phyloP scores from a whole-genome alignment of 2,888 invertebrate genomes.

The Esperia sulphurella region DNA sequence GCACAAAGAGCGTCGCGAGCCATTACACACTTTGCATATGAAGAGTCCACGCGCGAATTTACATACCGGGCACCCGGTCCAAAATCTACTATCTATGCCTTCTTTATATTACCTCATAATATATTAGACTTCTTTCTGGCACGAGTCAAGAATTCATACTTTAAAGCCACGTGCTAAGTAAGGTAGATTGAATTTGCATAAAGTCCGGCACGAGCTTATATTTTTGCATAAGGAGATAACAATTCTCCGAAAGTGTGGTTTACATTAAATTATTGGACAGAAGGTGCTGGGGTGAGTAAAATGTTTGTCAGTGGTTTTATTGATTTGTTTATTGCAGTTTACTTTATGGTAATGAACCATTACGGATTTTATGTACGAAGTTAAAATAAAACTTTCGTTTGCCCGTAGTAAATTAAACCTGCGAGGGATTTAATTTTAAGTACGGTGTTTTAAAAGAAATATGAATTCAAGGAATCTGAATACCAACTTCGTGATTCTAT shows the following conservation, averaged over 20 bases:
- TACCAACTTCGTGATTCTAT: slow-evolving; percentile 10
- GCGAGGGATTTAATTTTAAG: slow-evolving; percentile 5
- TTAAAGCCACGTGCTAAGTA: slow-evolving; percentile 56
- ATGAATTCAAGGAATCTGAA: background rate
- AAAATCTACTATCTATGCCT: slow-evolving; percentile 56
- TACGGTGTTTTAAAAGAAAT: slow-evolving; percentile 4
- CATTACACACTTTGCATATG: slow-evolving; percentile 67
- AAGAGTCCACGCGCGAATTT: slow-evolving; percentile 74
- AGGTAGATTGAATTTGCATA: slow-evolving; percentile 67
- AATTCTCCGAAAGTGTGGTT: slow-evolving; percentile 55
- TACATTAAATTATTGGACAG: slow-evolving; percentile 38
- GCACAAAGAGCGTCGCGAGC: slow-evolving; percentile 47
- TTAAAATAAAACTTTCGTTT: slow-evolving; percentile 10
- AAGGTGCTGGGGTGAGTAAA: slow-evolving; percentile 19
- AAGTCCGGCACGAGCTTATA: slow-evolving; percentile 73
- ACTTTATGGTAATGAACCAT: slow-evolving; percentile 38
- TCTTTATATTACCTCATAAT: slow-evolving; percentile 27
- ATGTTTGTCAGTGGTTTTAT: slow-evolving; percentile 27
- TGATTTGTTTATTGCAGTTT: slow-evolving; percentile 32
- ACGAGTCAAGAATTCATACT: slow-evolving; percentile 35
- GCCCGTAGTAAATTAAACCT: slow-evolving; percentile 7
- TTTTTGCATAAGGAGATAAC: slow-evolving; percentile 74
- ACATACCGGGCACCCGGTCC: slow-evolving; percentile 60
- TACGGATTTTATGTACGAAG: slow-evolving; percentile 7
- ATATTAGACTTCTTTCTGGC: slow-evolving; percentile 52